Base-by-base conservation (phyloP, 2,888 invertebrate genomes). In the Stenodera caucasica region DNA sequence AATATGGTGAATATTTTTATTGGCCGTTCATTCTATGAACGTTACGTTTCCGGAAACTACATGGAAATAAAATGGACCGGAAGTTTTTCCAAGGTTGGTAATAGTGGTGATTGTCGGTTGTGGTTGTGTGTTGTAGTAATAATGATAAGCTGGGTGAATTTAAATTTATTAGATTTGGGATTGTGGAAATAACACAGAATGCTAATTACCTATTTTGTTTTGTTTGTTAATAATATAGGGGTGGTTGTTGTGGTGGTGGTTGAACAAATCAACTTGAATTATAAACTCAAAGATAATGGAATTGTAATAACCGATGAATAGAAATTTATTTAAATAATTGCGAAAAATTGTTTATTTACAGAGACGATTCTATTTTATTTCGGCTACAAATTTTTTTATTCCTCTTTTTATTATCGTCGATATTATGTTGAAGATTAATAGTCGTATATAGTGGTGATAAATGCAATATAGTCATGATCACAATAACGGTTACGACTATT, bases 11-110 rank as follows among this genome's bases (percentile, higher is more conserved):
- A n/a, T n/a, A 59, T 5, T 67, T 67, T 61, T 66, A 66, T 65
- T 63, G 61, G 66, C 63, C 57, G 61, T 57, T 49, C 51, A 49
- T 54, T 61, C 61, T 61, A n/a, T 61, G 50, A 61, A 57, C 54
- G 54, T 54, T 56, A 30, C 53, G 56, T 45, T 45, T 45, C 45
- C 45, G 45, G 45, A 45, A 45, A 45, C 45, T 45, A 45, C 45
- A 11, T 18, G 45, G 21, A 45, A 45, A 45, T 45, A 45, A 45
- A 45, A 45, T 15, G 21, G 45, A 11, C 21, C 45, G 45, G 45
- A 45, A 45, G 45, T 12, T 45, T 45, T 45, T 21, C 21, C n/a
- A n/a, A 21, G 45, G 45, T 3, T 3, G 26, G 26, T 26, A 7
- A 7, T 26, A 26, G 45, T 45, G 21, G 45, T 45, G 45, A 40